A percentile compares a stretch with the other conserved stretches of the same genome.
phyloP scores from a whole-genome alignment of 2,888 invertebrate species.

The Pandemis cinnamomeana region DNA sequence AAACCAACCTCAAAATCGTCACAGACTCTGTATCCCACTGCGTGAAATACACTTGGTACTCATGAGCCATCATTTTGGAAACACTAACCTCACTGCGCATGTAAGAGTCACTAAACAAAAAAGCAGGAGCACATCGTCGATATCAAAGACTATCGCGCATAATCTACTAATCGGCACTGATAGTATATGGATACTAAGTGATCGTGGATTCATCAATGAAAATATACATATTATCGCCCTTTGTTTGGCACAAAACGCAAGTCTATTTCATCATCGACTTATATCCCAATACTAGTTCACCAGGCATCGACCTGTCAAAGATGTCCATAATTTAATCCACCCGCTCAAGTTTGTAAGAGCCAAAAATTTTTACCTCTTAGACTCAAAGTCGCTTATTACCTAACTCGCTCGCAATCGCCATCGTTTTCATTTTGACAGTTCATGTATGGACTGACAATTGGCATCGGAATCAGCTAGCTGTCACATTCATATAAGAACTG shows the following conservation, averaged over 20 bases:
- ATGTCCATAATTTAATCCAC: no score
- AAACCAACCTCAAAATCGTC: conserved; percentile 46
- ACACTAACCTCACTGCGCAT: neutral
- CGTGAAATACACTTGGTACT: conserved; percentile 57
- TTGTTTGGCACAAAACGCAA: neutral
- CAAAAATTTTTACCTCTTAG: no score
- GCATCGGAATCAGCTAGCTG: no score
- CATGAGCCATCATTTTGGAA: conserved; percentile 44
- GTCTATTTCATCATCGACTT: no score
- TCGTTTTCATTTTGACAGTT: no score
- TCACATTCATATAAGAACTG: no score
- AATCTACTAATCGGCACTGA: conserved; percentile 16
- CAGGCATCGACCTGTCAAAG: no score
- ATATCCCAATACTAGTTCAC: no score
- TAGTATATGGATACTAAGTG: conserved; percentile 11
- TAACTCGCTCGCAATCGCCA: no score
- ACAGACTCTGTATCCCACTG: conserved; percentile 57
- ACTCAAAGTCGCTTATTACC: no score
- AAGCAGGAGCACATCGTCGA: neutral
- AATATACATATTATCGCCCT: neutral
- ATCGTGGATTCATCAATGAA: conserved; percentile 3
- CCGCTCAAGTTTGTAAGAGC: no score
- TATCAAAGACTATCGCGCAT: conserved; percentile 1
- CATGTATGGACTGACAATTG: no score
- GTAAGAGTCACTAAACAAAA: conserved; percentile 5